Evolutionary conservation across 2,113 vertebrate genomes (phyloP).

Genomic region (Barnardius zonarius): DNA sequence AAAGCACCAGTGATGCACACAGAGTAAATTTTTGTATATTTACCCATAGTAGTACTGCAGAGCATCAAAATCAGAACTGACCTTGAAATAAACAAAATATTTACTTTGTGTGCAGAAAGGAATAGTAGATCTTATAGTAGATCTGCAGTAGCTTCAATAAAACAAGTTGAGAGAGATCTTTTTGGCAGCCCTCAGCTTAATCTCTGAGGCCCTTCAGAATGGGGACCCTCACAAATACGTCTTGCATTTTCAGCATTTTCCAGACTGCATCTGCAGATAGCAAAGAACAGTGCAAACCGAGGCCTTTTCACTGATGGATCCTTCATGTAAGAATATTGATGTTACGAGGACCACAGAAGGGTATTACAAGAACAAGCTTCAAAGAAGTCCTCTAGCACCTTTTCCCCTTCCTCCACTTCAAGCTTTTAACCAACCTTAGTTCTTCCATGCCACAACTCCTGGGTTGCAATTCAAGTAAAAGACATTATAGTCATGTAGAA

Average conservation of each 20-base stretch:
- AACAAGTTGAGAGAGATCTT: neutral
- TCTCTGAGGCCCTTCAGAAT: neutral
- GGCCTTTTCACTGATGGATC: neutral
- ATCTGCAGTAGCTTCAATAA: neutral
- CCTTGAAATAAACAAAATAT: neutral
- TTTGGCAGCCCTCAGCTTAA: neutral
- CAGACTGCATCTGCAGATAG: neutral
- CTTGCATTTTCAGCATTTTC: neutral
- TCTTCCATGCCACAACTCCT: neutral
- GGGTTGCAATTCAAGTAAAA: neutral
- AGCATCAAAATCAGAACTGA: neutral
- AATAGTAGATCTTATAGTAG: neutral
- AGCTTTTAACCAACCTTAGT: neutral
- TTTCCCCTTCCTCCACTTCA: neutral
- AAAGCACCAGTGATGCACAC: neutral
- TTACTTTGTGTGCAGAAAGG: neutral
- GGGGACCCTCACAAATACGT: neutral
- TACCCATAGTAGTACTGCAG: neutral
- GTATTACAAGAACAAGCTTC: neutral
- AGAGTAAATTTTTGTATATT: neutral
- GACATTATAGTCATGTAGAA: neutral
- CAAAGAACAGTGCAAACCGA: neutral
- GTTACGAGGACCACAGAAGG: neutral
- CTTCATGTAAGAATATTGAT: neutral
- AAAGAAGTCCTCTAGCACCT: neutral